phyloP scores from a whole-genome alignment of 2,797 vertebrate genomes.

The Pyrocephalus nanus region DNA sequence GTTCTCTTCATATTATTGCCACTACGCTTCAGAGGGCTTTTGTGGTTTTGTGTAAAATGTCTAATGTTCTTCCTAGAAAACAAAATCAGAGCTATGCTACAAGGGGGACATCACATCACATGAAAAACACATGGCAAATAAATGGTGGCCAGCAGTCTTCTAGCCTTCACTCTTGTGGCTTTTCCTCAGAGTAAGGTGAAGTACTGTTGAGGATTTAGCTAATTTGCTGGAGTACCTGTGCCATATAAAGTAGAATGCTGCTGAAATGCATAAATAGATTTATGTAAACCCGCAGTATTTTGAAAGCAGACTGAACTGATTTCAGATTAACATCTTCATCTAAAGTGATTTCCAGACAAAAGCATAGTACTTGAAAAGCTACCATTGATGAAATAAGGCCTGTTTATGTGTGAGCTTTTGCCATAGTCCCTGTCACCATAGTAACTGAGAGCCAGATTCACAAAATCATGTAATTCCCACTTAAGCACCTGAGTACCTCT shows the following conservation, averaged over 20 bases:
- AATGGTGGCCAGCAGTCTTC: neutral
- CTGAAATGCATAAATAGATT: neutral
- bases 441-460: conserved; percentile 9
- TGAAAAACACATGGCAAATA: neutral
- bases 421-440: neutral
- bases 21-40: neutral
- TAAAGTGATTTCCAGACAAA: neutral
- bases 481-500: neutral
- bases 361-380: neutral
- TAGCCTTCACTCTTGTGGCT: neutral
- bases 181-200: neutral
- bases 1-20: neutral
- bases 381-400: neutral
- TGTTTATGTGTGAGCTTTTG: neutral
- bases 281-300: neutral
- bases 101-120: neutral
- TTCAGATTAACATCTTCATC: neutral
- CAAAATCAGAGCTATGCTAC: neutral
- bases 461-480: neutral
- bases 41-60: neutral
- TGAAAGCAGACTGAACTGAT: neutral
- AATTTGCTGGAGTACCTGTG: neutral
- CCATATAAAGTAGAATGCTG: neutral
- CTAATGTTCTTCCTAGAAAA: neutral
- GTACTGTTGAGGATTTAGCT: neutral